Percentiles rank a stretch among this genome's conserved stretches.
Conservation (phyloP, 2,888 invertebrate genomes). For the Sicus ferrugineus region DNA sequence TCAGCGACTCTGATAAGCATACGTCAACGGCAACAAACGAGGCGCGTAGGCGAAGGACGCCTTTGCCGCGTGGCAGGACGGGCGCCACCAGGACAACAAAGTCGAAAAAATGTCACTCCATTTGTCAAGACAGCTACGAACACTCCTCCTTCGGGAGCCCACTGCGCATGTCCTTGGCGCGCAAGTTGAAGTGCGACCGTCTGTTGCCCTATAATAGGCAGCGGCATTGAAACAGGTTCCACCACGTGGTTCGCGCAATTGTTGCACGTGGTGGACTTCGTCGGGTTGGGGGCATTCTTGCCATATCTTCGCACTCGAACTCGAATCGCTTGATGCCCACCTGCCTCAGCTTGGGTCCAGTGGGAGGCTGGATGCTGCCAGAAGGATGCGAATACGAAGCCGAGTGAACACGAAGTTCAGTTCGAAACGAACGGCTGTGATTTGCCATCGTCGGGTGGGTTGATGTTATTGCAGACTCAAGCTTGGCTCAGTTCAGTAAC, state of each 20-base stretch:
- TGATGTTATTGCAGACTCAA: slow-evolving; percentile 32
- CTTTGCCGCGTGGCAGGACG: slow-evolving; percentile 43
- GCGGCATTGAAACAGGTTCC: slow-evolving; percentile 46
- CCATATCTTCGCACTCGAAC: slow-evolving; percentile 18
- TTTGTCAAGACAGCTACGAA: slow-evolving; percentile 58
- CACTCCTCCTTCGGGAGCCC: slow-evolving; percentile 56
- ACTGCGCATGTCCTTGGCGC: slow-evolving; percentile 54
- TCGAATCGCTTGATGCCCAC: slow-evolving; percentile 33
- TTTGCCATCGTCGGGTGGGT: slow-evolving; percentile 19
- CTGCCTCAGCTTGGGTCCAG: slow-evolving; percentile 22
- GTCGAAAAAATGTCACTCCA: slow-evolving; percentile 60
- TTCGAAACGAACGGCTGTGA: slow-evolving; percentile 21
- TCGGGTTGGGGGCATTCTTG: slow-evolving; percentile 21
- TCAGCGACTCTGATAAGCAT: background rate
- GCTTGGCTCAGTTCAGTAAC: slow-evolving; percentile 52
- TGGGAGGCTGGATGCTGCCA: slow-evolving; percentile 11
- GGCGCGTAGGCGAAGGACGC: slow-evolving; percentile 36
- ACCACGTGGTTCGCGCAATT: slow-evolving; percentile 52
- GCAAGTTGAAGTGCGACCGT: slow-evolving; percentile 23
- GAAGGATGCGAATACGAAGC: background rate
- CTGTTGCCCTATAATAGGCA: slow-evolving; percentile 22
- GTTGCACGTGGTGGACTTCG: slow-evolving; percentile 57
- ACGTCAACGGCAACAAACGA: background rate
- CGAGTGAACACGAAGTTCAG: slow-evolving; percentile 31
- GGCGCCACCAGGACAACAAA: slow-evolving; percentile 54